These are phyloP conservation scores for Leguminivora glycinivorella DNA, from an alignment of 1,140 invertebrate species.

Conservation along the genomic window DNA sequence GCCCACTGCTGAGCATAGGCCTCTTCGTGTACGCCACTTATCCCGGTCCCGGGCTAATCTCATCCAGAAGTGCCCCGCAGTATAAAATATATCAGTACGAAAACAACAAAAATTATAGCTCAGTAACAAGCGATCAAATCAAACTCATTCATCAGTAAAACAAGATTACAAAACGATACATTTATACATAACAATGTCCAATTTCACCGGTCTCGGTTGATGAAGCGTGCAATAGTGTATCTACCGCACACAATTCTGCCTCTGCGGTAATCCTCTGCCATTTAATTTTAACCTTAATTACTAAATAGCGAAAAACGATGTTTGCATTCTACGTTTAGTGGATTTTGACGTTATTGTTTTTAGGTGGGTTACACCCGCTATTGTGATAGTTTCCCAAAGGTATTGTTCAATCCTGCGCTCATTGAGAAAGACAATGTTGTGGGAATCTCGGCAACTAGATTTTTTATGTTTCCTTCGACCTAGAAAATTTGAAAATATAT, in stretches of 20 bases:
- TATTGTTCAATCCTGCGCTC: constrained; percentile 35
- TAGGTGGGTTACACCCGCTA: constrained; percentile 53
- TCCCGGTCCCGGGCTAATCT: too few species aligned
- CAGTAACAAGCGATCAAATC: not conserved
- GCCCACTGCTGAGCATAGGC: too few species aligned
- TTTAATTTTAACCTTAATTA: not conserved
- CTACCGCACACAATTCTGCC: not conserved
- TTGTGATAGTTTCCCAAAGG: constrained; percentile 47
- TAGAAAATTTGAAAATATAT: not conserved
- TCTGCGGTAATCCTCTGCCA: not conserved
- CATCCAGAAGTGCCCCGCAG: too few species aligned
- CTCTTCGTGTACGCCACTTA: too few species aligned
- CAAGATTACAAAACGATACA: not conserved
- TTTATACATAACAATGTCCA: constrained; percentile 43
- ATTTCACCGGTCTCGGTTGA: constrained; percentile 58
- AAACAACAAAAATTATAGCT: too few species aligned
- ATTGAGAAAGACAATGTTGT: constrained; percentile 35
- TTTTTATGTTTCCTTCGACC: constrained; percentile 4
- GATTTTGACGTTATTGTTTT: constrained; percentile 37
- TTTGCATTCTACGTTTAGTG: not conserved
- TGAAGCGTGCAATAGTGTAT: constrained; percentile 52
- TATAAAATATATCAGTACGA: too few species aligned
- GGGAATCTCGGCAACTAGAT: not conserved
- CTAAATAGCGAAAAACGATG: not conserved
- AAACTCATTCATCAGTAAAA: not conserved